Conservation (phyloP, 2,888 invertebrate genomes). For the Eupithecia pulchellata region DNA sequence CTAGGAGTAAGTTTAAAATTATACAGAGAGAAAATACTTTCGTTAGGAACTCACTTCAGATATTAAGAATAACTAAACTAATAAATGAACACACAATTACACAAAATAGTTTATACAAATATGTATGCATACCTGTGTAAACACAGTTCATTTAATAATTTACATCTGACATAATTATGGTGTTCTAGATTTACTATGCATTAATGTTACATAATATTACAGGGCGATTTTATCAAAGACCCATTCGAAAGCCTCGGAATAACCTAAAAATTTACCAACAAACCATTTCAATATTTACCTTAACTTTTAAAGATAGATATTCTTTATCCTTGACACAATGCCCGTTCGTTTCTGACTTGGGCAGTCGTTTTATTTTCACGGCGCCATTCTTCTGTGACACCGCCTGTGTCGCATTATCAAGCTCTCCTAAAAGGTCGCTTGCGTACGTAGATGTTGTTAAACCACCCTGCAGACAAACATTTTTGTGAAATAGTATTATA, state of each 20-base stretch:
- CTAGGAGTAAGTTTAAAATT: too few species aligned
- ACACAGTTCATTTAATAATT: neutral
- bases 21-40: too few species aligned
- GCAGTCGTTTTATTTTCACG: constrained; percentile 53
- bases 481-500: too few species aligned
- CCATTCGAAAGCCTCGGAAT: neutral
- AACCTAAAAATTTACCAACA: neutral
- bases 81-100: too few species aligned
- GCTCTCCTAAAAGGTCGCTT: constrained; percentile 19
- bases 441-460: constrained; percentile 24
- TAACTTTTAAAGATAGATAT: constrained; percentile 18
- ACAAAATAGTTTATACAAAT: too few species aligned
- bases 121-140: too few species aligned
- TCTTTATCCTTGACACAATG: constrained; percentile 58
- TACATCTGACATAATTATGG: neutral
- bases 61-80: too few species aligned
- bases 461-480: constrained; percentile 23
- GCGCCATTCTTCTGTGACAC: constrained; percentile 59
- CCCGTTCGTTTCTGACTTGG: constrained; percentile 54
- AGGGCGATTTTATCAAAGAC: neutral
- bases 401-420: constrained; percentile 22
- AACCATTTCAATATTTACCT: constrained; percentile 15
- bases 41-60: too few species aligned
- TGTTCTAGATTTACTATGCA: neutral
- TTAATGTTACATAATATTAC: neutral